Evolutionary conservation across 2,888 invertebrate species (phyloP), one percentile per base, ranked within the genome.

Genomic region (Exocentrus adspersus): DNA sequence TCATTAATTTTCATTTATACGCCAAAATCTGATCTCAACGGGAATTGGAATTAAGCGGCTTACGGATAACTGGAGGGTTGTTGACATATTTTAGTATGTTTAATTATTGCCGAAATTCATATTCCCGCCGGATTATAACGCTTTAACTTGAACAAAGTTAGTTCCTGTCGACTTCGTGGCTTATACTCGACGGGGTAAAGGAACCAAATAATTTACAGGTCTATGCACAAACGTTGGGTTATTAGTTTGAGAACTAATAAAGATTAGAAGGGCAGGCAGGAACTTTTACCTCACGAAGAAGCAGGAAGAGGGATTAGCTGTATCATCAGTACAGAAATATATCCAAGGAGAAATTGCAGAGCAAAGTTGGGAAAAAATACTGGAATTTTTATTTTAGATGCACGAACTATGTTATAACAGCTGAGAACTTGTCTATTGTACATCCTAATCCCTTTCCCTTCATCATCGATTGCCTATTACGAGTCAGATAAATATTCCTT

Each of bases 71-170:
- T 28, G 50, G 12, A 10, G 50, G 61, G 24, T 41, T 42, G 61
- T 20, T 62, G 56, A 62, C 61, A 62, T 45, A 45, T 56, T 50
- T 50, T 43, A 30, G 56, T 43, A 53, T 43, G 56, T 50, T 16
- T 54, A 62, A 56, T 62, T 56, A 62, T 56, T 56, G 56, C 50
- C 42, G 53, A 43, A 43, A 62, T 62, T 62, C 61, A 56, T 62
- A 62, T 62, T 50, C 56, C 46, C 9, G 16, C 32, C 20, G 43
- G 42, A 43, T 50, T 30, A 62, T 56, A 56, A 56, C 61, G 54
- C 56, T 30, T 43, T 32, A 62, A 62, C 54, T 56, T 56, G 12
- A 12, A 28, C 42, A 14, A 54, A 62, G 50, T 62, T 62, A 50
- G 42, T 12, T 12, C 14, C 32, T 57, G 57, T 46, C 46, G 32